Evolutionary conservation across 1,140 invertebrate species (phyloP).

Genomic region (Battus philenor): DNA sequence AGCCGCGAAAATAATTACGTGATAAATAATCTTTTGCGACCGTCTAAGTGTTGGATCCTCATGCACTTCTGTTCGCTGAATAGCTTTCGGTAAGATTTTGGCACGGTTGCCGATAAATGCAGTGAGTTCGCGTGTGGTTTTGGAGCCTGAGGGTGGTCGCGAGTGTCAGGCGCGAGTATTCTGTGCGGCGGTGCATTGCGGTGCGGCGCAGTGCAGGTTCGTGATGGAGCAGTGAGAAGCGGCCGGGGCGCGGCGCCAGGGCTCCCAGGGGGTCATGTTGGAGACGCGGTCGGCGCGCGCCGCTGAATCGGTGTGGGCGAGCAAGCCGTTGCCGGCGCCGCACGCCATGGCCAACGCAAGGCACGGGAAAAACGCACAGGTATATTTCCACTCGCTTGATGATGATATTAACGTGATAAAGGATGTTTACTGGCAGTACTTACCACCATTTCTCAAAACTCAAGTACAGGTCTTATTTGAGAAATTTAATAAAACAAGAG

Average conservation of each 20-base stretch:
- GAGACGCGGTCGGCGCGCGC: slow-evolving; percentile 73
- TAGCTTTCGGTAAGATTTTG: slow-evolving; percentile 64
- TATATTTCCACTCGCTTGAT: no score
- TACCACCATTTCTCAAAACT: no score
- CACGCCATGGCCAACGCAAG: slow-evolving; percentile 75
- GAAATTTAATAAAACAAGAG: no score
- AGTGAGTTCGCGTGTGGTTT: slow-evolving; percentile 31
- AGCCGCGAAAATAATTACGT: slow-evolving; percentile 16
- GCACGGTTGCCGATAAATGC: slow-evolving; percentile 59
- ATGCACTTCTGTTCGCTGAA: slow-evolving; percentile 40
- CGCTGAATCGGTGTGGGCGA: slow-evolving; percentile 74
- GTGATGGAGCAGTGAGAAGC: slow-evolving; percentile 56
- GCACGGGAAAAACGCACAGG: slow-evolving; percentile 71
- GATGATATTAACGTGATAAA: no score
- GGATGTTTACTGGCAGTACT: no score
- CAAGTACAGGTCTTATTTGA: no score
- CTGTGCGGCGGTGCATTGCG: slow-evolving; percentile 47
- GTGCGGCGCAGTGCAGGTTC: slow-evolving; percentile 43
- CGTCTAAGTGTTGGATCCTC: slow-evolving; percentile 24
- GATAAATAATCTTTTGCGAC: slow-evolving; percentile 3
- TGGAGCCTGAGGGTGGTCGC: not conserved
- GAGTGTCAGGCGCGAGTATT: slow-evolving; percentile 18
- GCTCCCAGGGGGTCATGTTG: slow-evolving; percentile 68
- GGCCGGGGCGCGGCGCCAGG: slow-evolving; percentile 32
- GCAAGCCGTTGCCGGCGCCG: slow-evolving; percentile 73